Evolutionary conservation across 2,888 invertebrate species (phyloP).

Genomic region (Yponomeuta plumbellus): DNA sequence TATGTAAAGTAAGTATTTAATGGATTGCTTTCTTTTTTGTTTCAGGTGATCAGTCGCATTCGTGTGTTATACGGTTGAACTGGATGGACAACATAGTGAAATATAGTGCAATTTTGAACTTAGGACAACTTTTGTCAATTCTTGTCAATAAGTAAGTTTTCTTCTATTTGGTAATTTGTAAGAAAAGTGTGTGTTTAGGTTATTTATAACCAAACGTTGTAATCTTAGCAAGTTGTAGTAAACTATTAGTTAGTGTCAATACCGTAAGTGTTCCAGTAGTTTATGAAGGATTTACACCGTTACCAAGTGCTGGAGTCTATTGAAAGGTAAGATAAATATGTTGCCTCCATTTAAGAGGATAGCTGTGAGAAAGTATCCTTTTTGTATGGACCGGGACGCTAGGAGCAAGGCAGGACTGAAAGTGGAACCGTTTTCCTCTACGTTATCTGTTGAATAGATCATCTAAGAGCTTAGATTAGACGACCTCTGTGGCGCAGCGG

Average conservation of each 20-base stretch:
- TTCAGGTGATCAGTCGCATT: not conserved
- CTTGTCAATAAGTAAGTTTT: not conserved
- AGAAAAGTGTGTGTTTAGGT: not conserved
- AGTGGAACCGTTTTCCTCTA: no score
- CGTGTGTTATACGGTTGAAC: not conserved
- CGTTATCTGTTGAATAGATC: no score
- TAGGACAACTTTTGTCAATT: not conserved
- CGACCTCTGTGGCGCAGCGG: no score
- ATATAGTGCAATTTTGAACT: not conserved
- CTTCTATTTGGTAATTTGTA: not conserved
- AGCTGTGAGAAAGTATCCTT: no score
- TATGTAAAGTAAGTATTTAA: no score
- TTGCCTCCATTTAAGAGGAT: not conserved
- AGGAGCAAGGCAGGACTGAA: no score
- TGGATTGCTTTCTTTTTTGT: not conserved
- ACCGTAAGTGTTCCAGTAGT: constrained; percentile 3
- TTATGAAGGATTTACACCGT: not conserved
- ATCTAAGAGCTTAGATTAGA: no score
- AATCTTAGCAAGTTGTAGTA: constrained; percentile 6
- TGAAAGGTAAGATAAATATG: constrained; percentile 8
- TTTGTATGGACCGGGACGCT: no score
- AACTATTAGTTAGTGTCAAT: constrained; percentile 8
- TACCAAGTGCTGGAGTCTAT: not conserved
- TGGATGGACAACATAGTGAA: not conserved
- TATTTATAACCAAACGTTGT: not conserved